phyloP scores from a whole-genome alignment of 2,113 vertebrate species.

The Lagenorhynchus albirostris region DNA sequence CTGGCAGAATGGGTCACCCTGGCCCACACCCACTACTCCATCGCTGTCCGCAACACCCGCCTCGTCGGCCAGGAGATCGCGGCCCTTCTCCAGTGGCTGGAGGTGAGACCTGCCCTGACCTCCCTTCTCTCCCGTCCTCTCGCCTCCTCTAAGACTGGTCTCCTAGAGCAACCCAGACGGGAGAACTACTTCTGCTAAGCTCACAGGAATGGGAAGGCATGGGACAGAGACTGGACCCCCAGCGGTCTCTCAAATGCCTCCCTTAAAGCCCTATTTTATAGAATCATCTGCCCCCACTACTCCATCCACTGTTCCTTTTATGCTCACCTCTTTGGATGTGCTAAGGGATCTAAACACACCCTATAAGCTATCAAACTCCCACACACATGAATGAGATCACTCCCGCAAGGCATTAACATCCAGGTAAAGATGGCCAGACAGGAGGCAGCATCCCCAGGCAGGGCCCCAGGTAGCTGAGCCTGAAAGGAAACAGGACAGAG shows the following conservation, averaged over 20 bases:
- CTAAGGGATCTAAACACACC: neutral
- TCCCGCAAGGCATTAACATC: neutral
- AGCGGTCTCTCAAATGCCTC: neutral
- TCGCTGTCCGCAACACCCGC: slow-evolving; percentile 88
- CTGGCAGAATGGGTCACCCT: slow-evolving; percentile 90
- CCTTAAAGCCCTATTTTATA: neutral
- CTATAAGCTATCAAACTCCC: too few relatives aligned
- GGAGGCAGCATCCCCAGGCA: neutral
- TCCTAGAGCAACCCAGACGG: neutral
- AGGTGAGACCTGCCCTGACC: slow-evolving; percentile 80
- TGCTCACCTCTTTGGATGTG: neutral
- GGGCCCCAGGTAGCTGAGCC: neutral
- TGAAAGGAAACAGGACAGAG: neutral
- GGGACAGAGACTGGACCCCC: neutral
- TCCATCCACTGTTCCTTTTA: neutral
- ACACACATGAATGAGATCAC: neutral
- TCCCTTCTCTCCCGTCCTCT: too few relatives aligned
- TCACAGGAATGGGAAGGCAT: neutral
- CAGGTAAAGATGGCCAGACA: neutral
- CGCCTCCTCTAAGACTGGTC: neutral
- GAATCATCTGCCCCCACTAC: neutral
- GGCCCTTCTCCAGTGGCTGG: slow-evolving; percentile 87
- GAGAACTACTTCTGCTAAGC: neutral
- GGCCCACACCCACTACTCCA: slow-evolving; percentile 90
- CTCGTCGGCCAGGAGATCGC: slow-evolving; percentile 90